These are phyloP conservation scores for Hecatera dysodea DNA, from an alignment of 2,888 invertebrate species.

Conservation along the genomic window DNA sequence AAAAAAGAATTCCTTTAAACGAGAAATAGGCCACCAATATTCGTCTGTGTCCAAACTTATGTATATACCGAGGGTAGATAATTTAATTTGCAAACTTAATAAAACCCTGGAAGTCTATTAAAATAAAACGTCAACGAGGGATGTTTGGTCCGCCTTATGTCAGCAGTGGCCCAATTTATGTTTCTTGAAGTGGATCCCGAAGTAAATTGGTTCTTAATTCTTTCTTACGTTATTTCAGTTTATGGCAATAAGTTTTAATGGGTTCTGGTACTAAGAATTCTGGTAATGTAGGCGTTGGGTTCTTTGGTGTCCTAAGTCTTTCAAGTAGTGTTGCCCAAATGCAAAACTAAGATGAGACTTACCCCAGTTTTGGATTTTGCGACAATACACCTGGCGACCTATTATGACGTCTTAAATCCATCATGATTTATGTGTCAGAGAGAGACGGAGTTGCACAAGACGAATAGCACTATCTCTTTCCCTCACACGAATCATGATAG, in stretches of 20 bases:
- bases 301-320: no score
- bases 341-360: no score
- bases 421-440: no score
- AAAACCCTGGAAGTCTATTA: slow-evolving; percentile 41
- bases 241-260: slow-evolving; percentile 16
- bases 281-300: background rate
- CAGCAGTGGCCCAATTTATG: slow-evolving; percentile 24
- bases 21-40: background rate
- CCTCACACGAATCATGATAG: no score
- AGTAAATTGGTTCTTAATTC: slow-evolving; percentile 33
- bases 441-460: no score
- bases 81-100: slow-evolving; percentile 53
- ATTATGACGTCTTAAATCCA: no score
- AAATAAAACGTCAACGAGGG: slow-evolving; percentile 42
- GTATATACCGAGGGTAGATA: slow-evolving; percentile 4
- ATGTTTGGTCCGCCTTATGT: slow-evolving; percentile 25
- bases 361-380: no score
- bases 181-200: slow-evolving; percentile 7
- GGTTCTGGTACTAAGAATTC: background rate
- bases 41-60: background rate
- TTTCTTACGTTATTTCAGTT: background rate
- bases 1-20: background rate
- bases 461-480: no score
- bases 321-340: no score
- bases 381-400: no score